Percentiles rank a stretch among this genome's conserved stretches.
Conservation (phyloP, 1,140 invertebrate species). For the Atta texana region DNA sequence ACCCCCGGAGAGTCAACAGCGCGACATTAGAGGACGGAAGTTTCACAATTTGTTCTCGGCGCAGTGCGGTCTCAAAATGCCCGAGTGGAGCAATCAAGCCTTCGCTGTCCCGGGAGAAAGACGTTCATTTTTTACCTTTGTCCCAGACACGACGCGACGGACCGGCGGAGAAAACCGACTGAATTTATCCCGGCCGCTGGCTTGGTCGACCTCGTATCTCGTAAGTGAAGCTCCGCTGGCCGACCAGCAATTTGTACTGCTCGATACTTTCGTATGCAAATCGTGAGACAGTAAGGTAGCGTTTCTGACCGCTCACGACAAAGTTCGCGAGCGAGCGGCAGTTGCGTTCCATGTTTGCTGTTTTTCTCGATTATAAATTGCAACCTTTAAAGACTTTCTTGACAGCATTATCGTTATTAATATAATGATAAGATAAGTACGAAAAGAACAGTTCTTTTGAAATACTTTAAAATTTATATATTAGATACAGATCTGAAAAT, state of each 20-base stretch:
- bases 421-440: too few species aligned
- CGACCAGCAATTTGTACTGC: constrained; percentile 55
- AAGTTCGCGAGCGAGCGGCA: constrained; percentile 43
- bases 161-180: constrained; percentile 27
- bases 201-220: neutral
- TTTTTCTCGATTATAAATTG: neutral
- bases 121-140: constrained; percentile 56
- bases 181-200: constrained; percentile 52
- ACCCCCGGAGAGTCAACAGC: constrained; percentile 40
- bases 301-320: constrained; percentile 49
- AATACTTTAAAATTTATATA: too few species aligned
- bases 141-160: constrained; percentile 31
- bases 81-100: constrained; percentile 80
- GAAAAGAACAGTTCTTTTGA: too few species aligned
- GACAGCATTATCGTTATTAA: neutral
- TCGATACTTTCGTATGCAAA: constrained; percentile 63
- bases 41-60: constrained; percentile 81
- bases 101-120: constrained; percentile 63
- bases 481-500: too few species aligned
- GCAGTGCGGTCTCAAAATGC: constrained; percentile 69
- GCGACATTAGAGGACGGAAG: constrained; percentile 66
- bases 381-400: neutral
- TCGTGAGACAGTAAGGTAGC: constrained; percentile 44
- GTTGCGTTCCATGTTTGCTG: neutral
- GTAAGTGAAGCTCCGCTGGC: constrained; percentile 35